Evolutionary conservation across 2,888 invertebrate species (phyloP).

Genomic region (Clitarchus hookeri): DNA sequence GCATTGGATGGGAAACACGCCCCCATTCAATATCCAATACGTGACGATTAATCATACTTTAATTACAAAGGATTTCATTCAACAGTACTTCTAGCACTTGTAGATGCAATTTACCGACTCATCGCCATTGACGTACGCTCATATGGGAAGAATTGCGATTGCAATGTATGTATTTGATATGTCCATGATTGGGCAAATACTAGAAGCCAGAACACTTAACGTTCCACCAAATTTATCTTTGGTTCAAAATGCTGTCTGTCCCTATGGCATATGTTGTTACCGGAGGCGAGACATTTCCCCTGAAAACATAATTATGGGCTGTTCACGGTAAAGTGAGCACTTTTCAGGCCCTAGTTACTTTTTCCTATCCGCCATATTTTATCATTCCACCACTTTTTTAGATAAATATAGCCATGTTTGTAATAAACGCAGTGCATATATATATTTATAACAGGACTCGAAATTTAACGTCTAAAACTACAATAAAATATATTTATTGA

Average conservation of each 20-base stretch:
- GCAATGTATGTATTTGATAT: conserved; percentile 17
- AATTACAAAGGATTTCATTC: conserved; percentile 51
- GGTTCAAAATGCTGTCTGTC: background rate
- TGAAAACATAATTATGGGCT: no score
- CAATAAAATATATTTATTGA: no score
- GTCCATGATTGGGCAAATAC: conserved; percentile 25
- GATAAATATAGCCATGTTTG: no score
- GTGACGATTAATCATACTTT: conserved; percentile 47
- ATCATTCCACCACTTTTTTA: no score
- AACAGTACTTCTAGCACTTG: conserved; percentile 43
- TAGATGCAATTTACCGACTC: conserved; percentile 27
- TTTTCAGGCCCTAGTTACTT: no score
- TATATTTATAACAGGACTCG: no score
- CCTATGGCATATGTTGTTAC: conserved; percentile 25
- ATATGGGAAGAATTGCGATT: conserved; percentile 31
- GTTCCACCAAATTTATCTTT: conserved; percentile 19
- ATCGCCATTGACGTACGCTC: conserved; percentile 29
- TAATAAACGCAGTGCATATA: no score
- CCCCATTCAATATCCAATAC: conserved; percentile 46
- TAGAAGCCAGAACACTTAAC: conserved; percentile 20
- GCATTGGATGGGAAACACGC: conserved; percentile 51
- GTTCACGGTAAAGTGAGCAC: no score
- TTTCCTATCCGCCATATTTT: no score
- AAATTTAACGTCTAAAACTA: no score
- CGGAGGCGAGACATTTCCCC: conserved; percentile 29